Conservation (phyloP, 2,113 vertebrate genomes). For the Coregonus clupeaformis region DNA sequence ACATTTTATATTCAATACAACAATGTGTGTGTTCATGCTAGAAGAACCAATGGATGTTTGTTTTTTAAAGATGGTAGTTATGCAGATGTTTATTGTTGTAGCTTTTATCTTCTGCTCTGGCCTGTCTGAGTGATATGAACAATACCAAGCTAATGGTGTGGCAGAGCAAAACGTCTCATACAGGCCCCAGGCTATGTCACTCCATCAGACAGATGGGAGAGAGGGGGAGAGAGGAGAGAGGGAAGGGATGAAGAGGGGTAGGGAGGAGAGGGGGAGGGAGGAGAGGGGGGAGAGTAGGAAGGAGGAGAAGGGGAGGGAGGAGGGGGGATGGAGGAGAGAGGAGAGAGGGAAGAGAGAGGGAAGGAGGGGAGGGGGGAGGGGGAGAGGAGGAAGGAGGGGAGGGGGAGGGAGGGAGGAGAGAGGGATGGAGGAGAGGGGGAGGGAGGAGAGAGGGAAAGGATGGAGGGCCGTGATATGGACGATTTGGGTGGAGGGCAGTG, state of each 20-base stretch:
- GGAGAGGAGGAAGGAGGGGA: neutral
- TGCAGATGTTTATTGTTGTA: neutral
- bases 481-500: too few species aligned
- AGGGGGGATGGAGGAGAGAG: neutral
- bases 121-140: slow-evolving; percentile 12
- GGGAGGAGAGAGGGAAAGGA: too few species aligned
- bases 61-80: too few species aligned
- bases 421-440: too few species aligned
- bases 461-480: too few species aligned
- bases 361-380: neutral
- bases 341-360: too few species aligned
- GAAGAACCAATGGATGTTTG: slow-evolving; percentile 2
- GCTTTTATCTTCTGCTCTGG: slow-evolving; percentile 6
- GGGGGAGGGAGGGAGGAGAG: too few species aligned
- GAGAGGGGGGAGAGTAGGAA: too few species aligned
- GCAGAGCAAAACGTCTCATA: slow-evolving; percentile 41
- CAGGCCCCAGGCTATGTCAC: slow-evolving; percentile 16
- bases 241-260: too few species aligned
- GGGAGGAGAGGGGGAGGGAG: neutral
- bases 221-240: neutral
- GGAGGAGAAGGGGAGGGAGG: too few species aligned
- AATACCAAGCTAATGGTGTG: slow-evolving; percentile 61
- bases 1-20: slow-evolving; percentile 36
- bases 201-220: too few species aligned
- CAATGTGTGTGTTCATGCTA: slow-evolving; percentile 41